phyloP scores from a whole-genome alignment of 23 tunicate species.

The Styela clava region DNA sequence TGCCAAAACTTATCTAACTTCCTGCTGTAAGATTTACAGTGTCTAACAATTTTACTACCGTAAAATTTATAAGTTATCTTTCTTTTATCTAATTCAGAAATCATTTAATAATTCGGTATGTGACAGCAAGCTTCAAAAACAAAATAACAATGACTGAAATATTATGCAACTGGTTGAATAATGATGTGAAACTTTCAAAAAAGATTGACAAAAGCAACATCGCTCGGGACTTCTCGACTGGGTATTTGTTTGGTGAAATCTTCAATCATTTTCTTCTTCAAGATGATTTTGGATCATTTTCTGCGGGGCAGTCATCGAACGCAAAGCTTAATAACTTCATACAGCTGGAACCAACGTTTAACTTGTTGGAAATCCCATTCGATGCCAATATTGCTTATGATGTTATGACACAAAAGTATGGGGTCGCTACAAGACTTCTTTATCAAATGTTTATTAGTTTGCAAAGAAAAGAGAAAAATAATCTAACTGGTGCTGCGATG shows the following conservation, averaged over 20 bases:
- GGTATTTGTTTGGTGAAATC: slow-evolving; percentile 83
- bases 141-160: slow-evolving; percentile 70
- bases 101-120: no score
- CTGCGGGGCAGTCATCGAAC: slow-evolving; percentile 62
- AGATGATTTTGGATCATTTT: slow-evolving; percentile 86
- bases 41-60: no score
- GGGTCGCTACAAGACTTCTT: slow-evolving; percentile 80
- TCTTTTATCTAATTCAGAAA: no score
- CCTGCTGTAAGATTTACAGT: no score
- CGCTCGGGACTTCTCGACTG: slow-evolving; percentile 79
- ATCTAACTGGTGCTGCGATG: slow-evolving; percentile 90
- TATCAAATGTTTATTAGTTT: slow-evolving; percentile 84
- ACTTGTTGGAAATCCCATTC: slow-evolving; percentile 85
- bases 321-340: slow-evolving; percentile 92
- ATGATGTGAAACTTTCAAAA: slow-evolving; percentile 72
- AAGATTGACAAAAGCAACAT: slow-evolving; percentile 49
- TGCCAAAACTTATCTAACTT: no score
- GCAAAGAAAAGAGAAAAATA: slow-evolving; percentile 73
- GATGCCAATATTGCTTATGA: slow-evolving; percentile 85
- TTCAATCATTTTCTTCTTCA: slow-evolving; percentile 78
- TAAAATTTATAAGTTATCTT: no score
- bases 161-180: slow-evolving; percentile 77
- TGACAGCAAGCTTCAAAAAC: no score
- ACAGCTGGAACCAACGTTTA: slow-evolving; percentile 75
- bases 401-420: slow-evolving; percentile 81